Percentiles rank a stretch among this genome's conserved stretches.
phyloP scores from a whole-genome alignment of 92 coral and sea anemone genomes.

The Phenganax subtilis region DNA sequence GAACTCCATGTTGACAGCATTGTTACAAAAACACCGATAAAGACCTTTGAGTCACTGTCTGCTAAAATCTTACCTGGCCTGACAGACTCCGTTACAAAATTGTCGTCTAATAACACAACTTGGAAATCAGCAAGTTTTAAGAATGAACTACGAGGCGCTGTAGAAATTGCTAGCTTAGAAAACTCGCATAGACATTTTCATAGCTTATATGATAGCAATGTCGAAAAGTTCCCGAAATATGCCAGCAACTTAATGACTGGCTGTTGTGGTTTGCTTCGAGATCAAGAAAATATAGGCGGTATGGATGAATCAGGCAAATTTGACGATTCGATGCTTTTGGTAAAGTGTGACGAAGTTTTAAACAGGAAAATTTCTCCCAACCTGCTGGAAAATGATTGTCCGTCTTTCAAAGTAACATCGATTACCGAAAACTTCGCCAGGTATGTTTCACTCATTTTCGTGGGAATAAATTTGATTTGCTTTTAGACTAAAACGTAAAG shows the following conservation, averaged over 20 bases:
- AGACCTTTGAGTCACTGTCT: slow-evolving; percentile 66
- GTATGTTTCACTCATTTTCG: background rate
- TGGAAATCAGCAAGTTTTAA: background rate
- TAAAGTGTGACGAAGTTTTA: background rate
- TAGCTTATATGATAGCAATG: background rate
- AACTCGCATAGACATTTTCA: slow-evolving; percentile 33
- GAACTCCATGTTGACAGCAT: slow-evolving; percentile 10
- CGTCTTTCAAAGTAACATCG: background rate
- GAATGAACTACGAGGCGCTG: slow-evolving; percentile 61
- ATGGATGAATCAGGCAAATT: background rate
- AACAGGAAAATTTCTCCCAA: background rate
- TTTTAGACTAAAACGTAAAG: background rate
- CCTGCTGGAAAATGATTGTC: background rate
- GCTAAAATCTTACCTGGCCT: slow-evolving; percentile 61
- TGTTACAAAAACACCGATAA: slow-evolving; percentile 15
- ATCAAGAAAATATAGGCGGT: background rate
- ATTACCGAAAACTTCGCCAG: background rate
- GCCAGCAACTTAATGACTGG: background rate
- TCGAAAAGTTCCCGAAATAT: background rate
- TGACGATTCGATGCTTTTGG: background rate
- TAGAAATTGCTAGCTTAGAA: slow-evolving; percentile 70
- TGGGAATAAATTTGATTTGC: background rate
- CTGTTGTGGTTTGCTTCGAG: background rate
- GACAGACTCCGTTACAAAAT: slow-evolving; percentile 40
- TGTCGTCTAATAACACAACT: background rate